Base-by-base conservation (phyloP, 2,888 invertebrate species). In the Meteorus cinctellus region DNA sequence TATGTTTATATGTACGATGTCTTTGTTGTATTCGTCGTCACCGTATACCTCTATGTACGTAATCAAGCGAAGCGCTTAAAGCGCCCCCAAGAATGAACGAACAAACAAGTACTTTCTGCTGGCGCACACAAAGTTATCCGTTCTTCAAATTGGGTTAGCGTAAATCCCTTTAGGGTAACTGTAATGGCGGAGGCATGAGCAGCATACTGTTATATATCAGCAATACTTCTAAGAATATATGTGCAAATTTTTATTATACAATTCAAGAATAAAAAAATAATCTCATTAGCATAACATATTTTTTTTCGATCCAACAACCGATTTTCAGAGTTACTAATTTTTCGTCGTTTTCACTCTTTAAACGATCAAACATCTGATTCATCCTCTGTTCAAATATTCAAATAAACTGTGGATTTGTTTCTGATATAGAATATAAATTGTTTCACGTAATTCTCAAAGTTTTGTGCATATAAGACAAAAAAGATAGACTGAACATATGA, bases 101-200 rank as follows among this genome's bases (percentile, higher is more conserved):
- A 79, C 83, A 83, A 86, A 86, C 85, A 88, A 87, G 87, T 84
- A 84, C 82, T 48, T 48, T 48, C n/a, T 48, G n/a, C 48, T 80
- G 80, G 77, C 75, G 82, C 82, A 81, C 83, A 85, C 81, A 83
- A 86, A 88, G 86, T 87, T 86, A 84, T 84, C 86, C 84, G 82
- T 82, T 83, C 82, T 82, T 84, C 16, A 88, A 89, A 89, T 89
- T 89, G 86, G 86, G 88, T 89, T 88, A 88, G 84, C 83, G 82
- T 81, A 86, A 87, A 88, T 88, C 87, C 88, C 85, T 87, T 89
- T 88, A 88, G 86, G 85, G 84, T 85, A 88, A 88, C 87, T 87
- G 86, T 87, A 88, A 88, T 86, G 84, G 87, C 83, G 83, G 82
- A 83, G 84, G 84, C 86, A 86, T 86, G 87, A 84, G 84, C 63